Percentiles rank a stretch among this genome's conserved stretches.
Conservation (phyloP, 2,888 invertebrate species). For the Eupeodes latifasciatus region DNA sequence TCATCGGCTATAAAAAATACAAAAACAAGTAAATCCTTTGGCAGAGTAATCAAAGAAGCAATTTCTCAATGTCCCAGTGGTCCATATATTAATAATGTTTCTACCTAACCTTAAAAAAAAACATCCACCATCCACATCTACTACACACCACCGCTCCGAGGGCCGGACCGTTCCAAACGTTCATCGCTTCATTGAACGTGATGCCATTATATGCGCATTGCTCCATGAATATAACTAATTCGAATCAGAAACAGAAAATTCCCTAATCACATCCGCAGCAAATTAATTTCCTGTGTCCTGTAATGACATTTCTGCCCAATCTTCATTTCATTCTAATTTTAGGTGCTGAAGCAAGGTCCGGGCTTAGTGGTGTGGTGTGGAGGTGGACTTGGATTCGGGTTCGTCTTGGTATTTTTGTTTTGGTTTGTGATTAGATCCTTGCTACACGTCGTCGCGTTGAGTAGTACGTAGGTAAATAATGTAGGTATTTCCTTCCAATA, state of each 20-base stretch:
- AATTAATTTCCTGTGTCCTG: slow-evolving; percentile 70
- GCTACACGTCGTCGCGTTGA: too few relatives aligned
- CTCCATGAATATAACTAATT: slow-evolving; percentile 66
- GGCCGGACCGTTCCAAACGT: too few relatives aligned
- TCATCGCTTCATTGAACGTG: slow-evolving; percentile 50
- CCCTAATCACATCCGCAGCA: slow-evolving; percentile 74
- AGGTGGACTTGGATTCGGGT: too few relatives aligned
- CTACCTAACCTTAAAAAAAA: too few relatives aligned
- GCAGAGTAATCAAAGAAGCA: neutral
- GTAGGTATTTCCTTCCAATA: neutral
- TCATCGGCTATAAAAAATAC: slow-evolving; percentile 30
- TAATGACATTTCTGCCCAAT: slow-evolving; percentile 26
- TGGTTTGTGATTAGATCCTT: neutral
- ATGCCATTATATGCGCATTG: slow-evolving; percentile 72
- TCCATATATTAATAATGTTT: neutral
- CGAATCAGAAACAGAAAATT: slow-evolving; percentile 69
- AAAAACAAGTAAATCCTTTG: slow-evolving; percentile 5
- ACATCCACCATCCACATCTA: neutral
- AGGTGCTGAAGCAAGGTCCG: neutral
- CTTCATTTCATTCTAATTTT: slow-evolving; percentile 35
- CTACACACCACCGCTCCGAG: neutral
- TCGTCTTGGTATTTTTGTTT: neutral
- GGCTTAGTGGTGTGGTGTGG: too few relatives aligned
- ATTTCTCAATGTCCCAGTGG: slow-evolving; percentile 2
- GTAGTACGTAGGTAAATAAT: neutral